Evolutionary conservation across 2,888 invertebrate species (phyloP), one percentile per base, ranked within the genome.

Genomic region (Sepioteuthis lessoniana): DNA sequence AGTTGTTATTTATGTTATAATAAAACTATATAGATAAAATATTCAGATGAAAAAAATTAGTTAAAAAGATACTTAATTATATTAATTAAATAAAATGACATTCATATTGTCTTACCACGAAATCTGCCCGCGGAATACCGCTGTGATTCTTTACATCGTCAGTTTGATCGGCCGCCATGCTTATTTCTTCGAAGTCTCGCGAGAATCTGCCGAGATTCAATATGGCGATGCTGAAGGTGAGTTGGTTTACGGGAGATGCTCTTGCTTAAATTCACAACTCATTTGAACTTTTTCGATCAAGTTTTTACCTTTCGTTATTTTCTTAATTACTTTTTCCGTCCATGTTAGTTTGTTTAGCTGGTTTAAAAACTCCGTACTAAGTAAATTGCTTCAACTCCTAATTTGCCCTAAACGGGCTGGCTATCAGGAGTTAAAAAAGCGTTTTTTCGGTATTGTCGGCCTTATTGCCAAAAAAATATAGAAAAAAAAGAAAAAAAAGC

Each of bases 121-220:
- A 97, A 94, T 96, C 96, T 47, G 96, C 96, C 94, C 95, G 95
- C 5, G 97, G 96, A 94, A 96, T 96, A 46, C 96, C 96, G 50
- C 96, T 95, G 92, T 95, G 95, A 37, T 95, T 95, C 94, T 96
- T 95, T 42, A 94, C 94, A 91, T 94, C 94, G 37, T 94, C 94
- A 35, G 90, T 76, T 94, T 94, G 94, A 37, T 95, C 95, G 93
- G 95, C 94, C 95, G 96, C 95, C 96, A 96, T 96, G 95, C 94
- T 96, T 50, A 38, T 94, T 93, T 94, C 94, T 93, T 25, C 21
- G 28, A 90, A 76, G 37, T 93, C 94, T 94, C 94, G 93, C 94
- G 55, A 90, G 94, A 60, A 47, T 76, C 92, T 47, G 37, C 90
- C 55, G 94, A 94, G 93, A 92, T 10, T 93, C 42, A 95, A 95